Conservation (phyloP, 2,797 vertebrate genomes). For the Microctenopoma lineatum region DNA sequence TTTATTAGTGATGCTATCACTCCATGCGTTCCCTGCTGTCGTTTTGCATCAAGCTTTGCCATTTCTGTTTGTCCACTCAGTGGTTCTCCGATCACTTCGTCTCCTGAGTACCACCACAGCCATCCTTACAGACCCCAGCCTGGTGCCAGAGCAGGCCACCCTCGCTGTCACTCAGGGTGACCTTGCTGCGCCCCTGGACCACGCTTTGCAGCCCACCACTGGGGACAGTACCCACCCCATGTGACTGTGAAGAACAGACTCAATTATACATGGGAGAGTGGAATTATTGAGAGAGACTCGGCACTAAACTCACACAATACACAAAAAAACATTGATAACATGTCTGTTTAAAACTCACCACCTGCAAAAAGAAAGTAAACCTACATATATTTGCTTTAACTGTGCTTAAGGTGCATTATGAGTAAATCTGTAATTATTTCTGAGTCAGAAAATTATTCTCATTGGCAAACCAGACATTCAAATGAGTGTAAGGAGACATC, state of each 20-base stretch:
- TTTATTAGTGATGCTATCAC: background rate
- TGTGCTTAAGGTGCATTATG: conserved; percentile 1
- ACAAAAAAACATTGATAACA: too few relatives aligned
- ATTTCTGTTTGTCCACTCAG: conserved; percentile 69
- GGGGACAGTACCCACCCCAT: conserved; percentile 52
- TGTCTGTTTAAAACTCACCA: conserved; percentile 46
- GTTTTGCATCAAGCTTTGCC: background rate
- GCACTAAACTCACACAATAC: background rate
- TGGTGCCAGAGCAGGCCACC: conserved; percentile 91
- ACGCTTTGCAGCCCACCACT: conserved; percentile 56
- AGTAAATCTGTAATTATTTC: conserved; percentile 18
- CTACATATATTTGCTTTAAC: conserved; percentile 6
- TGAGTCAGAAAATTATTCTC: conserved; percentile 1
- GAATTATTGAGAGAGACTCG: conserved; percentile 4
- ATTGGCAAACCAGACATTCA: background rate
- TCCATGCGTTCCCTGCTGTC: background rate
- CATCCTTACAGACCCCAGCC: conserved; percentile 90
- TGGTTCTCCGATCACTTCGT: conserved; percentile 93
- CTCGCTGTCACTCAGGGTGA: conserved; percentile 84
- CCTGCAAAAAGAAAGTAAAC: conserved; percentile 17
- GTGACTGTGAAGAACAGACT: conserved; percentile 37
- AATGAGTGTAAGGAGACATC: background rate
- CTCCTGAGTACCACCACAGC: conserved; percentile 93
- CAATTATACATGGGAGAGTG: conserved; percentile 11
- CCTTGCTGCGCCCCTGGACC: conserved; percentile 52